phyloP scores from a whole-genome alignment of 2,888 invertebrate genomes.

The Aplocera efformata region DNA sequence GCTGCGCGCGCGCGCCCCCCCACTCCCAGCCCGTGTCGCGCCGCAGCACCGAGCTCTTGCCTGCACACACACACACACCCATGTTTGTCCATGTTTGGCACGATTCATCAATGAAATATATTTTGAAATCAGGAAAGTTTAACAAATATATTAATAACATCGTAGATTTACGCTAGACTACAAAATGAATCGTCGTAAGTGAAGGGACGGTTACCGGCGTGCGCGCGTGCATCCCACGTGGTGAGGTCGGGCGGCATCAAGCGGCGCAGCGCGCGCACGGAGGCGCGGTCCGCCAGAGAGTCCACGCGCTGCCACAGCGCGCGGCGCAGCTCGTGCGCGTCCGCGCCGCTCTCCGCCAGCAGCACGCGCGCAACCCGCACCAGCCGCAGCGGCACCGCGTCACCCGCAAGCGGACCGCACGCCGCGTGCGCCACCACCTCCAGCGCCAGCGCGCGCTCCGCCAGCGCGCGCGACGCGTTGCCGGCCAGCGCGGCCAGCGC shows the following conservation, averaged over 20 bases:
- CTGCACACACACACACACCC: slow-evolving; percentile 14
- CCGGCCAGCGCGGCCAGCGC: slow-evolving; percentile 30
- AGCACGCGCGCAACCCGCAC: slow-evolving; percentile 19
- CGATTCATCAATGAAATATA: slow-evolving; percentile 21
- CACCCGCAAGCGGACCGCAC: slow-evolving; percentile 14
- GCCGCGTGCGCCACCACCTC: slow-evolving; percentile 35
- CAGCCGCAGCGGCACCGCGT: slow-evolving; percentile 34
- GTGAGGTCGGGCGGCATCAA: slow-evolving; percentile 27
- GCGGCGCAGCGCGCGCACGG: slow-evolving; percentile 27
- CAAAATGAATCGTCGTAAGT: too few relatives aligned
- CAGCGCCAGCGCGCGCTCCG: slow-evolving; percentile 49
- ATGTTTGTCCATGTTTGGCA: slow-evolving; percentile 3
- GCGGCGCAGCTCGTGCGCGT: slow-evolving; percentile 31
- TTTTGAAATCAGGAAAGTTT: too few relatives aligned
- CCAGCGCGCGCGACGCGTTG: slow-evolving; percentile 31
- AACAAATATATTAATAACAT: too few relatives aligned
- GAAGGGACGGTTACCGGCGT: slow-evolving; percentile 23
- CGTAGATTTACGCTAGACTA: too few relatives aligned
- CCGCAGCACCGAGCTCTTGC: slow-evolving; percentile 44
- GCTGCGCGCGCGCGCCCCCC: slow-evolving; percentile 38
- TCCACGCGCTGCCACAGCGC: slow-evolving; percentile 19
- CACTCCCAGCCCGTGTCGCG: slow-evolving; percentile 39
- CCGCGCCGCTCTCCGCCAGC: slow-evolving; percentile 25
- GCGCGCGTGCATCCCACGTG: slow-evolving; percentile 43
- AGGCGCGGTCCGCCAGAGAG: slow-evolving; percentile 18